Evolutionary conservation across 2,113 vertebrate species (phyloP), one percentile per base, ranked within the genome.

Genomic region (Vimba vimba): DNA sequence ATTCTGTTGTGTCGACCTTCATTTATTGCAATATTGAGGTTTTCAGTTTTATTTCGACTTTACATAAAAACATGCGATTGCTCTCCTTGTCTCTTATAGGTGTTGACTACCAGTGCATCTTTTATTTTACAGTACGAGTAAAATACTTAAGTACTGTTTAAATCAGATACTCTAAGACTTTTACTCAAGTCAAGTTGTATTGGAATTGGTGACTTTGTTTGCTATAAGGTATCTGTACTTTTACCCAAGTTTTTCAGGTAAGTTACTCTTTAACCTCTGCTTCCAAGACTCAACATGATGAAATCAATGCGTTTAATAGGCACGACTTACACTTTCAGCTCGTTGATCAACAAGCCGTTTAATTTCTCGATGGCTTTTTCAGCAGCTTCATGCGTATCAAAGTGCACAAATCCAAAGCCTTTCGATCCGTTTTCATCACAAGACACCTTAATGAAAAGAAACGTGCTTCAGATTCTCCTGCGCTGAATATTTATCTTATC

Each of bases 391-490:
- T 98, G 98, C 87, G 97, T 99, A 94, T 99, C 97, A 94, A 99
- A 99, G 93, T 99, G 98, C 90, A 99, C 98, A 95, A 99, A 99
- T 89, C 98, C 98, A 92, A 99, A 99, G 92, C 98, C 98, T 92
- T 98, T 99, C 74, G 98, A 99, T 87, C 98, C 98, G 94, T 99
- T 98, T 93, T 99, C 98, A 92, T 99, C 98, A 93, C 98, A 98
- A 83, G 98, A 97, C 93, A 99, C 98, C 98, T 99, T 89, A 12
- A 92, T 77, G 60, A 86, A 90, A 91, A 87, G 87, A 80, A 17
- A 30, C n/a, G 5, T 11, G 30, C 39, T 75, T 83, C 36, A 76
- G 19, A 59, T 5, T 77, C 25, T 77, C 6, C 27, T 77, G 52
- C 75, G 9, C 57, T 62, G 21, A 2, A n/a, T 39, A 78, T 50